phyloP scores from a whole-genome alignment of 2,113 vertebrate genomes.

The Dipodomys stephensi region DNA sequence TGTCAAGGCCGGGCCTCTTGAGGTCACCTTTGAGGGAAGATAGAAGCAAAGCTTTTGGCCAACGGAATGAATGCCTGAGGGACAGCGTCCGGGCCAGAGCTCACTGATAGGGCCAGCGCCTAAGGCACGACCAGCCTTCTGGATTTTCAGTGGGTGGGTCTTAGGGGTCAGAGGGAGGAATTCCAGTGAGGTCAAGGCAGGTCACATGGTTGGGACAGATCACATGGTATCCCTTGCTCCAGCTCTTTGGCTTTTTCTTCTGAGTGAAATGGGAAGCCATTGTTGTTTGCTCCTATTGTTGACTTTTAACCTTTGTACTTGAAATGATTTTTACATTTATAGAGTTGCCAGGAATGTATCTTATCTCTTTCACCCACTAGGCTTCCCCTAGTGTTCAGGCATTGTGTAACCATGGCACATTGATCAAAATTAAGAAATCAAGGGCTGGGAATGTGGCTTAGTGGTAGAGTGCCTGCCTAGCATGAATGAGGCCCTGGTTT shows the following conservation, averaged over 20 bases:
- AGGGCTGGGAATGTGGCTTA: too few species aligned
- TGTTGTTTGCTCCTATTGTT: neutral
- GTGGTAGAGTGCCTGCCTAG: too few species aligned
- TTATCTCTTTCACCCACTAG: accelerated
- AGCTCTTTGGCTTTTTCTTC: neutral
- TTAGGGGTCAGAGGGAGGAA: neutral
- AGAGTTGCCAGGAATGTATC: neutral
- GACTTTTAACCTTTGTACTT: neutral
- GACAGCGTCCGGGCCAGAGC: neutral
- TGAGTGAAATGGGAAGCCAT: neutral
- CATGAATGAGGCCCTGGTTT: too few species aligned
- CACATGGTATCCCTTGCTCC: neutral
- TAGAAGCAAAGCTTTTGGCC: neutral
- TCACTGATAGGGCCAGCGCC: neutral
- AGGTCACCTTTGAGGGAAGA: neutral
- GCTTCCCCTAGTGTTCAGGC: neutral
- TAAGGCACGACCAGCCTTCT: neutral
- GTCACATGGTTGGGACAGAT: neutral
- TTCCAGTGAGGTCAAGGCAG: accelerated
- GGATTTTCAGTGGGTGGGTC: accelerated
- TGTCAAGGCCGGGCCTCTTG: too few species aligned
- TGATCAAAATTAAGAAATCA: neutral
- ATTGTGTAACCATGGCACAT: accelerated
- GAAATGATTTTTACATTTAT: neutral
- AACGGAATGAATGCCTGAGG: too few species aligned